phyloP scores from a whole-genome alignment of 2,797 vertebrate genomes.

The Thripadectes ignobilis region DNA sequence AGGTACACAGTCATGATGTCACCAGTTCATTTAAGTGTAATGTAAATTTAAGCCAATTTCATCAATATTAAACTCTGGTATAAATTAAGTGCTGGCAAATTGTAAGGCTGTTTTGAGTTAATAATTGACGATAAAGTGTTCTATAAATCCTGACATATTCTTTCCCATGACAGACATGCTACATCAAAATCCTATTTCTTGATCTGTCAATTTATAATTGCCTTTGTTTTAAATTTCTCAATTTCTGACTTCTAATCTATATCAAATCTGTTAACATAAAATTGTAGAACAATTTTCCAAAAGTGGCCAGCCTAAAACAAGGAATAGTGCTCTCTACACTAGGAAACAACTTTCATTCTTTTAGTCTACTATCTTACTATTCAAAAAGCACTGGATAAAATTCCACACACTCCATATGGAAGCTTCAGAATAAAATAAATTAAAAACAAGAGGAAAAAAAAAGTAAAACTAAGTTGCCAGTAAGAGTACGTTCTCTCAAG shows the following conservation, averaged over 20 bases:
- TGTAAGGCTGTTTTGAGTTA: neutral
- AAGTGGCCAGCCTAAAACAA: neutral
- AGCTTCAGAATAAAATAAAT: neutral
- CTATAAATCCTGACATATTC: neutral
- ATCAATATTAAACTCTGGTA: neutral
- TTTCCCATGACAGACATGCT: neutral
- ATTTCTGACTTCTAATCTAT: neutral
- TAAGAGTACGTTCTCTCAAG: neutral
- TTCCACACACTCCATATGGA: neutral
- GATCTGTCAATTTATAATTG: neutral
- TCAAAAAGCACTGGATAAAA: neutral
- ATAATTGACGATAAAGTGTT: neutral
- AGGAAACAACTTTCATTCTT: neutral
- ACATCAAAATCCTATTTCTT: neutral
- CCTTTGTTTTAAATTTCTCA: neutral
- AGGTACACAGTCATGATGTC: neutral
- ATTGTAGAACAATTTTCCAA: neutral
- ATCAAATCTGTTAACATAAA: neutral
- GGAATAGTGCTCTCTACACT: neutral
- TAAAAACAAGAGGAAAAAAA: neutral
- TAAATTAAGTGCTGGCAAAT: neutral
- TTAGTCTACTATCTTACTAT: neutral
- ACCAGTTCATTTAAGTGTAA: neutral
- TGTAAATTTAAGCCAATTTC: neutral
- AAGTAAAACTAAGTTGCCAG: neutral